Conservation (phyloP, 2,888 invertebrate genomes). For the Dryocosmus kuriphilus region DNA sequence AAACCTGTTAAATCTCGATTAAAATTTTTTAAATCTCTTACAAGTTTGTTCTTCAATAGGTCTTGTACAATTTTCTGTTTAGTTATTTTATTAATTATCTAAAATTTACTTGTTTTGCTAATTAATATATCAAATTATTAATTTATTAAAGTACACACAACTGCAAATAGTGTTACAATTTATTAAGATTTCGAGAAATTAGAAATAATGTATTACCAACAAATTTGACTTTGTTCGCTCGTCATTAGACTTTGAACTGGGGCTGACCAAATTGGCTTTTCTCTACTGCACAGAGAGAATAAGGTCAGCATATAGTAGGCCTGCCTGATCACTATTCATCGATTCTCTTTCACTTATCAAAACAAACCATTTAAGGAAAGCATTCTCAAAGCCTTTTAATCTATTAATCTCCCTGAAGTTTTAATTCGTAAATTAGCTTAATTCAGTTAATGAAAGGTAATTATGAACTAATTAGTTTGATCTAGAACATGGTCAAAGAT, state of each 20-base stretch:
- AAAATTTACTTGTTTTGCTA: too few relatives aligned
- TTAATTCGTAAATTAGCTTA: not conserved
- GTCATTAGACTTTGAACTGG: not conserved
- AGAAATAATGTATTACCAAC: not conserved
- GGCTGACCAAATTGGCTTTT: not conserved
- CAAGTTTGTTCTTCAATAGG: too few relatives aligned
- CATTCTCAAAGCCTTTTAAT: not conserved
- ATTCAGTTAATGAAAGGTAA: not conserved
- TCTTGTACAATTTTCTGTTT: too few relatives aligned
- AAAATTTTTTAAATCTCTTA: not conserved
- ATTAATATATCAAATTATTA: too few relatives aligned
- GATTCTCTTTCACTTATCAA: not conserved
- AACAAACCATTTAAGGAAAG: not conserved
- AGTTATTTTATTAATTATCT: too few relatives aligned
- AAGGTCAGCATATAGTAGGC: not conserved
- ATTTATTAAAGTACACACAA: not conserved
- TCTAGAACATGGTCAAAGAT: not conserved
- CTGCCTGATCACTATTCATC: not conserved
- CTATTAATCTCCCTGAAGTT: not conserved
- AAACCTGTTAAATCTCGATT: not conserved
- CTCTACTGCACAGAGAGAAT: not conserved
- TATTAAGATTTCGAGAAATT: not conserved
- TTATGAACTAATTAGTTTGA: not conserved
- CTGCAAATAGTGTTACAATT: not conserved
- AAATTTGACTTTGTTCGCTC: not conserved